Evolutionary conservation across 2,888 invertebrate species (phyloP), one percentile per base, ranked within the genome.

Genomic region (Pammene fasciana): DNA sequence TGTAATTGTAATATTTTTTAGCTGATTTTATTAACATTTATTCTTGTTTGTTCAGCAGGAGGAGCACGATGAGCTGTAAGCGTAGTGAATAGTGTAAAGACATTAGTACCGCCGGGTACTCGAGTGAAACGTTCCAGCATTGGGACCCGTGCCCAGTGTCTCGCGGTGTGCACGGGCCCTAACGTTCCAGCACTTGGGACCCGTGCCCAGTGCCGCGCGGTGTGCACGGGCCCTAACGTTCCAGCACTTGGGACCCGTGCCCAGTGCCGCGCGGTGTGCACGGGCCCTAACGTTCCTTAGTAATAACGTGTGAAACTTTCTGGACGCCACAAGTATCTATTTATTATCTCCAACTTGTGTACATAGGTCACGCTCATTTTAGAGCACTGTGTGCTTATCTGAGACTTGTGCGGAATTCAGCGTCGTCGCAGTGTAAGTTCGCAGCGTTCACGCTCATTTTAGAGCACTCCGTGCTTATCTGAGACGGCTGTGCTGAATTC

Each of bases 21-120:
- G 26, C 26, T 26, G 4, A 18, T 1, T 16, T 14, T 16, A 9
- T 38, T 38, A 38, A 38, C 16, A 16, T 6, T 18, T 43, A 5
- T n/a, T 72, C 66, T 77, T 72, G 54, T 57, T 79, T 88, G 86
- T 80, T 86, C 71, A 71, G 48, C 89, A 92, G 92, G 92, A 92
- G 80, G 92, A 92, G 59, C 92, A 92, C 83, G 92, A 92, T 75
- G 92, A 92, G 84, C 81, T 92, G 87, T 92, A 91, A 87, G 77
- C 75, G 75, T 79, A 78, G 73, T 78, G 74, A 54, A 77, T 78
- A 80, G 83, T 79, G 82, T 78, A 86, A 80, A 86, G 89, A 90
- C 89, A 85, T 79, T 72, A 71, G 81, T 87, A 85, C 85, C 84
- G 75, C 54, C 73, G 81, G 83, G 84, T 86, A 83, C 77, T 76